phyloP scores from a whole-genome alignment of 2,888 invertebrate genomes.

The Polia nebulosa region DNA sequence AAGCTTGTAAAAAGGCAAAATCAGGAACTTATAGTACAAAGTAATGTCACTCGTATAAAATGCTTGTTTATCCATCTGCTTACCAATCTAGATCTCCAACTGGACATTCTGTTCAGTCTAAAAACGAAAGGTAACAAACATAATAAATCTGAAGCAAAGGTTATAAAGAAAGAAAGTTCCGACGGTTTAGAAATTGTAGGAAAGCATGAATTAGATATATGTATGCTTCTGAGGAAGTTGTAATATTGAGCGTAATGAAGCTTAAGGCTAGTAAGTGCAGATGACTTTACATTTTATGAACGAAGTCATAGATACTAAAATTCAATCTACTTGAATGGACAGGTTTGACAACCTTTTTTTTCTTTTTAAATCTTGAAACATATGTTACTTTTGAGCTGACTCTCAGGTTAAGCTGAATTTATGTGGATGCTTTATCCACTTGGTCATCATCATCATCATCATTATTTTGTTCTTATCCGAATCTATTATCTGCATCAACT shows the following conservation, averaged over 20 bases:
- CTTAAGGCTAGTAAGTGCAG: background rate
- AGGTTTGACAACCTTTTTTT: too few relatives aligned
- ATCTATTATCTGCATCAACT: background rate
- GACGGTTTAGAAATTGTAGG: conserved; percentile 17
- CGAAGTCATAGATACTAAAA: background rate
- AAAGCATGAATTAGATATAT: conserved; percentile 35
- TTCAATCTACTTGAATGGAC: conserved; percentile 6
- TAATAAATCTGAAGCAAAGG: conserved; percentile 16
- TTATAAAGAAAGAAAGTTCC: conserved; percentile 25
- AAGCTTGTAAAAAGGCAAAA: too few relatives aligned
- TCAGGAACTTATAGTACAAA: background rate
- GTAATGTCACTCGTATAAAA: background rate
- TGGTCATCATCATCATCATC: background rate
- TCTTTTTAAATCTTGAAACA: too few relatives aligned
- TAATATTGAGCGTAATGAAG: conserved; percentile 18
- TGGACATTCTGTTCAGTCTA: background rate
- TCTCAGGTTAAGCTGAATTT: background rate
- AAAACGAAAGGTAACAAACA: conserved; percentile 2
- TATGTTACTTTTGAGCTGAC: too few relatives aligned
- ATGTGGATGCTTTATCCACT: background rate
- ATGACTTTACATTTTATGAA: background rate
- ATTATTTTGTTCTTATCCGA: background rate
- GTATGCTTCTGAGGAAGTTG: conserved; percentile 36
- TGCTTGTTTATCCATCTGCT: background rate
- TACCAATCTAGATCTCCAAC: background rate